Evolutionary conservation across 2,888 invertebrate species (phyloP).

Genomic region (Brachyopa scutellaris): DNA sequence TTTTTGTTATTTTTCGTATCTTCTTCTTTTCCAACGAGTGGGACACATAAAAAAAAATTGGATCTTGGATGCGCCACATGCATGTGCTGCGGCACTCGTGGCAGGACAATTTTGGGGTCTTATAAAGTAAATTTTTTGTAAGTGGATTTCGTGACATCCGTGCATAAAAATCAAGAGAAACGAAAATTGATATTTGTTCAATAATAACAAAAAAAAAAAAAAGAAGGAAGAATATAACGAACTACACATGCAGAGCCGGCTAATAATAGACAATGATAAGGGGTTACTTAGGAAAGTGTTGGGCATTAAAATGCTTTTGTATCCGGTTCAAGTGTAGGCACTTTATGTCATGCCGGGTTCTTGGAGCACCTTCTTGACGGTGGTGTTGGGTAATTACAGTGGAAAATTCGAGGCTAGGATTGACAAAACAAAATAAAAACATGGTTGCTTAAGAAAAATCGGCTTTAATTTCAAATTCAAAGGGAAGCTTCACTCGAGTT

Average conservation of each 20-base stretch:
- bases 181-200: slow-evolving; percentile 73
- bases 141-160: slow-evolving; percentile 69
- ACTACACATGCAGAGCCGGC: background rate
- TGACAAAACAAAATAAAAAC: too few relatives aligned
- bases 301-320: slow-evolving; percentile 56
- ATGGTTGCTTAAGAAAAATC: too few relatives aligned
- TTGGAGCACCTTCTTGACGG: too few relatives aligned
- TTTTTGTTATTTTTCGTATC: slow-evolving; percentile 12
- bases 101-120: slow-evolving; percentile 70
- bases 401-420: too few relatives aligned
- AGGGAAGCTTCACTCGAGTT: too few relatives aligned
- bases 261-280: slow-evolving; percentile 43
- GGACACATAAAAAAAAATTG: slow-evolving; percentile 25
- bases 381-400: background rate
- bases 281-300: slow-evolving; percentile 69
- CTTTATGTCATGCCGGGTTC: slow-evolving; percentile 49
- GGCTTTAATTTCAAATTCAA: too few relatives aligned
- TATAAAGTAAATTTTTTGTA: slow-evolving; percentile 70
- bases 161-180: slow-evolving; percentile 68
- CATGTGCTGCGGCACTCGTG: slow-evolving; percentile 53
- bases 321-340: slow-evolving; percentile 57
- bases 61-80: slow-evolving; percentile 59
- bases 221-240: background rate
- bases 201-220: slow-evolving; percentile 46
- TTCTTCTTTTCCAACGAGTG: slow-evolving; percentile 32